These are phyloP conservation scores for Lasius platythorax DNA, from an alignment of 2,888 invertebrate species.

Conservation along the genomic window DNA sequence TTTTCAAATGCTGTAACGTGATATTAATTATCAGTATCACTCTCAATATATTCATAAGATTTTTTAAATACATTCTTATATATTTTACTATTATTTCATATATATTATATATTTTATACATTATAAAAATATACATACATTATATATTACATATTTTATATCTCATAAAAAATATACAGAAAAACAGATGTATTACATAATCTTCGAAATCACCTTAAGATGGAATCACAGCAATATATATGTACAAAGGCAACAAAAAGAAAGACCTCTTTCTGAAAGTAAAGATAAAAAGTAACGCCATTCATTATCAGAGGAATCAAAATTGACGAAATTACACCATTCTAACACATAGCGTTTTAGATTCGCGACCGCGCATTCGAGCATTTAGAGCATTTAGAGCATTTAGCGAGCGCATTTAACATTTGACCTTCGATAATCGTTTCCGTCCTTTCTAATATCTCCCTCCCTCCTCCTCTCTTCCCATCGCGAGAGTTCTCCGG, in stretches of 20 bases:
- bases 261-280: not conserved
- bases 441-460: constrained; percentile 78
- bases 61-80: not conserved
- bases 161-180: not conserved
- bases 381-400: constrained; percentile 35
- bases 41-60: not conserved
- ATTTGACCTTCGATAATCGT: constrained; percentile 79
- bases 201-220: not conserved
- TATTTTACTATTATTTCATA: not conserved
- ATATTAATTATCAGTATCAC: not conserved
- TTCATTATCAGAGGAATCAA: not conserved
- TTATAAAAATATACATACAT: not conserved
- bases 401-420: constrained; percentile 57
- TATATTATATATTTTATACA: not conserved
- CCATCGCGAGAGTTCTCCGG: constrained; percentile 47
- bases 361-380: constrained; percentile 46
- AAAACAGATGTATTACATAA: not conserved
- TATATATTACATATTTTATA: not conserved
- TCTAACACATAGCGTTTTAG: not conserved
- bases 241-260: not conserved
- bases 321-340: not conserved
- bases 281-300: not conserved
- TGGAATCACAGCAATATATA: not conserved
- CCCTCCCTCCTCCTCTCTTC: not conserved
- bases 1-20: not conserved